phyloP scores from a whole-genome alignment of 2,888 invertebrate genomes.

The Dinocampus coccinellae region DNA sequence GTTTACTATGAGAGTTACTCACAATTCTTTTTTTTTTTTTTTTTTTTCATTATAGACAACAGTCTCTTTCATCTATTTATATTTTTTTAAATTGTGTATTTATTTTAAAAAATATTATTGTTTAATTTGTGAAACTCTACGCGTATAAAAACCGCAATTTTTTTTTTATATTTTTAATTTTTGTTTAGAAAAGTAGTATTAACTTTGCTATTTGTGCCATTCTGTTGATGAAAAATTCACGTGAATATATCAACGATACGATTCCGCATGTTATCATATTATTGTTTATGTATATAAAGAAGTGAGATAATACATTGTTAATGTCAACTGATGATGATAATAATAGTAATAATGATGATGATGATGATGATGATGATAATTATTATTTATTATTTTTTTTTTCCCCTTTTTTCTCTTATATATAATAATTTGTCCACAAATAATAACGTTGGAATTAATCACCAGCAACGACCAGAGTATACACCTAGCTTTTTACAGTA shows the following conservation, averaged over 20 bases:
- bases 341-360: no score
- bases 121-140: neutral
- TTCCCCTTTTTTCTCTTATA: conserved; percentile 23
- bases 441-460: conserved; percentile 48
- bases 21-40: neutral
- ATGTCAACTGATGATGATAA: conserved; percentile 13
- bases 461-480: conserved; percentile 66
- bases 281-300: neutral
- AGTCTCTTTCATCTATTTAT: neutral
- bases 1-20: no score
- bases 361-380: no score
- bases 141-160: neutral
- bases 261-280: neutral
- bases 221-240: neutral
- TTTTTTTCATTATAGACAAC: neutral
- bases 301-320: conserved; percentile 8
- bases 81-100: neutral
- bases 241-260: neutral
- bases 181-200: neutral
- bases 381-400: conserved; percentile 21
- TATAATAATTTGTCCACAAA: conserved; percentile 39
- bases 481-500: conserved; percentile 68
- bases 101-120: neutral
- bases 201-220: neutral
- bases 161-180: no score